A percentile compares a stretch with the other conserved stretches of the same genome.
Conservation (phyloP, 1,140 invertebrate genomes). For the Caenorhabditis tropicalis region DNA sequence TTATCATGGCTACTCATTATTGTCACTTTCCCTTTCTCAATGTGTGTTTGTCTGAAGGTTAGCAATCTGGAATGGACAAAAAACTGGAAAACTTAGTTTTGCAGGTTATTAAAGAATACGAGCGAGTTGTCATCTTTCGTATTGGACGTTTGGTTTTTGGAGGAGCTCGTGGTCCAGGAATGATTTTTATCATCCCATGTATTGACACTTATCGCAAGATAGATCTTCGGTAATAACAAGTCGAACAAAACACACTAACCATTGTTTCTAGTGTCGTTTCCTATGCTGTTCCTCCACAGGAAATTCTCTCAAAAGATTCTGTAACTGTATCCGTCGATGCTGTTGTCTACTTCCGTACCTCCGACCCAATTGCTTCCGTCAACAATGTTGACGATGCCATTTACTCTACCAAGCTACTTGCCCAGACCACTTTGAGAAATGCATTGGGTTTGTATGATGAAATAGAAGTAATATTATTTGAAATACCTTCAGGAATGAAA, state of each 20-base stretch:
- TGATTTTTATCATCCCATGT: constrained; percentile 87
- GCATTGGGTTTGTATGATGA: constrained; percentile 63
- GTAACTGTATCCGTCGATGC: constrained; percentile 71
- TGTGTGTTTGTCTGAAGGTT: constrained; percentile 86
- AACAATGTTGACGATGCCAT: constrained; percentile 75
- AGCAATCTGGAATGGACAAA: not conserved
- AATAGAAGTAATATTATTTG: not conserved
- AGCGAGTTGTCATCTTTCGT: constrained; percentile 71
- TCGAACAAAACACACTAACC: not conserved
- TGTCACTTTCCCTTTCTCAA: constrained; percentile 82
- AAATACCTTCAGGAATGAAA: constrained; percentile 73
- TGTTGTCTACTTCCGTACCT: constrained; percentile 71
- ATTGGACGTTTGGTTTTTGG: constrained; percentile 71
- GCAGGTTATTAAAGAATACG: constrained; percentile 72
- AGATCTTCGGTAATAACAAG: constrained; percentile 69
- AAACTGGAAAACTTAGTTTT: not conserved
- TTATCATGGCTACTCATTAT: constrained; percentile 78
- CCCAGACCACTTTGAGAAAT: constrained; percentile 74
- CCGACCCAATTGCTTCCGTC: constrained; percentile 71
- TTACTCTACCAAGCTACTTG: constrained; percentile 74
- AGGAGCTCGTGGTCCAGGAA: constrained; percentile 72
- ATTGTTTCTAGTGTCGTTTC: constrained; percentile 70
- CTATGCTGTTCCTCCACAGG: constrained; percentile 71
- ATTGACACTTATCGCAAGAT: constrained; percentile 88
- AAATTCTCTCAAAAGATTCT: constrained; percentile 71